Evolutionary conservation across 1,140 invertebrate species (phyloP).

Genomic region (Bombus difficillimus): DNA sequence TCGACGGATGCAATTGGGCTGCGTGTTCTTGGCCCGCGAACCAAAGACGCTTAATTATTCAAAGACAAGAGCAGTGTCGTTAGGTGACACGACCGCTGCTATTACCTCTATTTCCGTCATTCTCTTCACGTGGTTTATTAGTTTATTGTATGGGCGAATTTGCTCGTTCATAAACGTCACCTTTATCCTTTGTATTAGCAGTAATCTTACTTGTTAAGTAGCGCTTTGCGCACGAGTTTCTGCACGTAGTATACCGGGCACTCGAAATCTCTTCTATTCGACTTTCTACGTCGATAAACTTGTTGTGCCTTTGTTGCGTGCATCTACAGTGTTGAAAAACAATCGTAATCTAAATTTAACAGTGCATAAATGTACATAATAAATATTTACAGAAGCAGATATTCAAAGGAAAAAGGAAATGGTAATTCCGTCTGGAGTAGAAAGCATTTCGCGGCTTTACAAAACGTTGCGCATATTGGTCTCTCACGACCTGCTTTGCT

Average conservation of each 20-base stretch:
- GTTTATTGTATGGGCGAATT: conserved; percentile 28
- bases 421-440: conserved; percentile 6
- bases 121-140: background rate
- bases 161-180: conserved; percentile 23
- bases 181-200: conserved; percentile 60
- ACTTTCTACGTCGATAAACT: too few species aligned
- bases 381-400: background rate
- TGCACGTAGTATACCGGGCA: background rate
- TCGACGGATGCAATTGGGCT: background rate
- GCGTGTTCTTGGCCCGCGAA: background rate
- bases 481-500: background rate
- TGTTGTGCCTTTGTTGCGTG: too few species aligned
- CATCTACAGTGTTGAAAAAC: background rate
- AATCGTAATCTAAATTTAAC: background rate
- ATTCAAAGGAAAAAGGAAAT: background rate
- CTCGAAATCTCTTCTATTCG: too few species aligned
- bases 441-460: background rate
- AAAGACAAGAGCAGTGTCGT: conserved; percentile 51
- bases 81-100: background rate
- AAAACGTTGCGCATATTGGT: background rate
- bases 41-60: conserved; percentile 66
- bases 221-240: conserved; percentile 53
- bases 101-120: background rate
- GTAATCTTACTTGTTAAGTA: conserved; percentile 66
- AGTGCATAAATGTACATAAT: background rate